Conservation (phyloP, 2,797 vertebrate species). For the Diplodus puntazzo region DNA sequence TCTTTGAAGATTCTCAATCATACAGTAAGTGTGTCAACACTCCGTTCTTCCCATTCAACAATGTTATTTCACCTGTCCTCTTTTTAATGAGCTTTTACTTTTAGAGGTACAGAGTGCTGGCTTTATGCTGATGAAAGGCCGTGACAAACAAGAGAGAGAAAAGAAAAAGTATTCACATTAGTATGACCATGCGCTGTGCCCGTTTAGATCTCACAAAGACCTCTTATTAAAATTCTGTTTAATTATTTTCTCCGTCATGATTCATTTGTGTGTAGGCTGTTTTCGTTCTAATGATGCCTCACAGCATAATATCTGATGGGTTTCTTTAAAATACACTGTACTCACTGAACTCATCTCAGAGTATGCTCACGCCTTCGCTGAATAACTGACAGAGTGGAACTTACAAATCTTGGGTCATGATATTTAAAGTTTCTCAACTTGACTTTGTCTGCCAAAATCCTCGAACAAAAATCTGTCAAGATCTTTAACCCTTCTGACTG, state of each 20-base stretch:
- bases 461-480: conserved; percentile 20
- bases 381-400: conserved; percentile 2
- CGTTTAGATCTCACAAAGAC: conserved; percentile 14
- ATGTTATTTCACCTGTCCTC: conserved; percentile 21
- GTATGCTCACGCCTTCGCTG: neutral
- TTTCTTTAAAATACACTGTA: neutral
- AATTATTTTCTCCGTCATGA: conserved; percentile 30
- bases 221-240: conserved; percentile 13
- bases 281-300: conserved; percentile 9
- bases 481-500: conserved; percentile 16
- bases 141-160: conserved; percentile 28
- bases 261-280: neutral
- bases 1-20: conserved; percentile 18
- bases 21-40: neutral
- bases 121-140: conserved; percentile 43
- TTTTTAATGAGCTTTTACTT: conserved; percentile 26
- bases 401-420: neutral
- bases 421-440: conserved; percentile 12
- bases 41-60: neutral
- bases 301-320: neutral
- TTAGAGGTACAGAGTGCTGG: neutral
- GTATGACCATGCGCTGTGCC: conserved; percentile 15
- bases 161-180: conserved; percentile 40
- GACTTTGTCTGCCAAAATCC: neutral
- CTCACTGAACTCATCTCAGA: conserved; percentile 12